Conservation (phyloP, 2,113 vertebrate species). For the Ceuthmochares aereus region DNA sequence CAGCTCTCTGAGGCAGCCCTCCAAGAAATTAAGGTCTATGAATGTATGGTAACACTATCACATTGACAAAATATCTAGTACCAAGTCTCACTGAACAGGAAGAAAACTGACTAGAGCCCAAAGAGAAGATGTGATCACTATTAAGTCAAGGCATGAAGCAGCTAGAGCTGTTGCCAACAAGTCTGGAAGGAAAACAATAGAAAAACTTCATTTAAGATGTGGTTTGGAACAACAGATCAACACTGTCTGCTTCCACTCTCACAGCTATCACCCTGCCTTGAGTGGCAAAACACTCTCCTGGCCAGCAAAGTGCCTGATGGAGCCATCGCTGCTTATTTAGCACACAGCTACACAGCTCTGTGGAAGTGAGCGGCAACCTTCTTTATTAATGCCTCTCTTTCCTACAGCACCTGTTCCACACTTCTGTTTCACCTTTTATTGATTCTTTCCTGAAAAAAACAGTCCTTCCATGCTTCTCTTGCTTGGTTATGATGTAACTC, state of each 20-base stretch:
- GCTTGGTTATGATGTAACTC: background rate
- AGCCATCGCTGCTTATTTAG: background rate
- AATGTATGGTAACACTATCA: conserved; percentile 55
- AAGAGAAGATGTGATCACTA: conserved; percentile 28
- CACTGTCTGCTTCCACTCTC: background rate
- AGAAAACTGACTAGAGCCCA: conserved; percentile 2
- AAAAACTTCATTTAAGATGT: background rate
- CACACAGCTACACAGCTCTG: background rate
- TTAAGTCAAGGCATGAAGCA: background rate
- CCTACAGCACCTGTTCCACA: background rate
- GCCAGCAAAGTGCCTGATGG: background rate
- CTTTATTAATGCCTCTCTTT: background rate
- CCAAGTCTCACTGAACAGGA: conserved; percentile 20
- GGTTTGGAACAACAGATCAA: background rate
- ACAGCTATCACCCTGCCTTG: background rate
- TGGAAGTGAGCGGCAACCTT: background rate
- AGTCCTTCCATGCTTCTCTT: background rate
- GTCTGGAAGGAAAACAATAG: background rate
- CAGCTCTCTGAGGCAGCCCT: conserved; percentile 67
- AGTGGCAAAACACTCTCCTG: background rate
- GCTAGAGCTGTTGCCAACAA: background rate
- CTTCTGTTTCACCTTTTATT: background rate
- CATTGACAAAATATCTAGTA: conserved; percentile 68
- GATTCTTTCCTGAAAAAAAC: background rate
- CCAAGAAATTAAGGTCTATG: conserved; percentile 69